These are phyloP conservation scores for Bombus picipes DNA, from an alignment of 1,140 invertebrate genomes.

Conservation along the genomic window DNA sequence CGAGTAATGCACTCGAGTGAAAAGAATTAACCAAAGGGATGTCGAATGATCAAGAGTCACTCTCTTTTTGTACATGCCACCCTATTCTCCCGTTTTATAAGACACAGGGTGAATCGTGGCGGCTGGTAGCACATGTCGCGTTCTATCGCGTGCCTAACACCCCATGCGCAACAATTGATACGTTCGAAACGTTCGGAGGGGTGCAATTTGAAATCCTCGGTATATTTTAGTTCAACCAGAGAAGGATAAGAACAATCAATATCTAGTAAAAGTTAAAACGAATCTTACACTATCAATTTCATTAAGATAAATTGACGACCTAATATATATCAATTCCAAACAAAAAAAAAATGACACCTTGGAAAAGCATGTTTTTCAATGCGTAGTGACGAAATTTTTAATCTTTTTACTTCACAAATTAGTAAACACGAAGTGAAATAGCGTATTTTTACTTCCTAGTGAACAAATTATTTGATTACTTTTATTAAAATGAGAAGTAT, in stretches of 20 bases:
- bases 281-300: too few species aligned
- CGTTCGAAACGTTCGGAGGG: not conserved
- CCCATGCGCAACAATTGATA: constrained; percentile 46
- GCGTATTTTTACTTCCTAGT: too few species aligned
- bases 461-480: too few species aligned
- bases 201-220: not conserved
- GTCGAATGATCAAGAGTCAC: constrained; percentile 22
- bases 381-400: too few species aligned
- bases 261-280: not conserved
- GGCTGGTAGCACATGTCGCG: constrained; percentile 54
- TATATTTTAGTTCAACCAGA: not conserved
- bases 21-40: constrained; percentile 30
- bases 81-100: constrained; percentile 1
- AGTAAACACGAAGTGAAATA: too few species aligned
- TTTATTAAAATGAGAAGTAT: too few species aligned
- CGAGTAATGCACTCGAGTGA: not conserved
- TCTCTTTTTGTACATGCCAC: not conserved
- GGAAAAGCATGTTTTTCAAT: too few species aligned
- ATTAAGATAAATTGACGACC: too few species aligned
- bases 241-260: not conserved
- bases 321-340: too few species aligned
- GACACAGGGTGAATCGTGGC: constrained; percentile 30
- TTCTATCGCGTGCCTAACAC: constrained; percentile 37
- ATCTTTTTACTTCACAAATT: too few species aligned
- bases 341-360: too few species aligned